A percentile compares a stretch with the other conserved stretches of the same genome.
These are phyloP conservation scores for Seriola dumerili DNA, from an alignment of 2,113 vertebrate genomes.

Conservation along the genomic window DNA sequence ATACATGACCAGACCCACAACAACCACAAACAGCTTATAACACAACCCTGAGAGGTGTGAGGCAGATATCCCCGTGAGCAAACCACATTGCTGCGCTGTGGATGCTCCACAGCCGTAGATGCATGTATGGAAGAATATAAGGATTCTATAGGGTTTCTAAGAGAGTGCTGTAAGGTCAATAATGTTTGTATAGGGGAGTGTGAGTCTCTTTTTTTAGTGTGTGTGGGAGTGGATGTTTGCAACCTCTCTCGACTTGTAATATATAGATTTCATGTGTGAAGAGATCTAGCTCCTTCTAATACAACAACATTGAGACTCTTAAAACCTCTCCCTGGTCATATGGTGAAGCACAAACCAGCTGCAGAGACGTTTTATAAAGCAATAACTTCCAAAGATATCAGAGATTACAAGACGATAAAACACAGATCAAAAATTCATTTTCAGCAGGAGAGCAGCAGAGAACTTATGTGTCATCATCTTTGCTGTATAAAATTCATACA, in stretches of 20 bases:
- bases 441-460: conserved; percentile 32
- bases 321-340: conserved; percentile 52
- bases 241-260: conserved; percentile 43
- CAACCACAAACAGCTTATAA: conserved; percentile 37
- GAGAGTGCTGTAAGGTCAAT: conserved; percentile 2
- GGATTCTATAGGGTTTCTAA: conserved; percentile 1
- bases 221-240: conserved; percentile 18
- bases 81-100: conserved; percentile 29
- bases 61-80: conserved; percentile 9
- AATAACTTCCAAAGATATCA: conserved; percentile 72
- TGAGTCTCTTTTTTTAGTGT: neutral
- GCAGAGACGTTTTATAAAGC: conserved; percentile 68
- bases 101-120: conserved; percentile 17
- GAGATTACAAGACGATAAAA: conserved; percentile 74
- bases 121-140: conserved; percentile 17
- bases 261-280: conserved; percentile 27
- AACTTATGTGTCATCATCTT: conserved; percentile 70
- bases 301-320: conserved; percentile 58
- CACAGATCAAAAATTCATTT: conserved; percentile 68
- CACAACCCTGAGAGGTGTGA: conserved; percentile 10
- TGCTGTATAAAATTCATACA: conserved; percentile 57
- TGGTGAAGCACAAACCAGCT: conserved; percentile 59
- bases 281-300: conserved; percentile 33
- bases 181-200: neutral
- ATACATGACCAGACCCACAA: conserved; percentile 36